Conservation (phyloP, 2,888 invertebrate genomes). For the Nephrotoma appendiculata region DNA sequence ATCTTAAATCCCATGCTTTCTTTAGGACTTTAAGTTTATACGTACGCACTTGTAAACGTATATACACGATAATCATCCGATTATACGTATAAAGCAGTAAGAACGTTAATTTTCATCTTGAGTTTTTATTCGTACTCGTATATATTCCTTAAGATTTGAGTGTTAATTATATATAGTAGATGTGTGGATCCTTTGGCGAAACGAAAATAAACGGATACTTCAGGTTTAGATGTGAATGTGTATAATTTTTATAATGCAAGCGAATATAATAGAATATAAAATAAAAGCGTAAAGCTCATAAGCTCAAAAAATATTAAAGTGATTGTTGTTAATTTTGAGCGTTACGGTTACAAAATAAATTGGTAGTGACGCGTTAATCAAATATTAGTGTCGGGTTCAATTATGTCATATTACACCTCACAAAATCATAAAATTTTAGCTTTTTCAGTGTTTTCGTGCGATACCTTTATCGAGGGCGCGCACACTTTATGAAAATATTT, state of each 20-base stretch:
- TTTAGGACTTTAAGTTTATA: neutral
- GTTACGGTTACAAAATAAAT: neutral
- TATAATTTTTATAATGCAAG: neutral
- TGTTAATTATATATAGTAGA: neutral
- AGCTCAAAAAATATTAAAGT: neutral
- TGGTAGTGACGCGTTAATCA: neutral
- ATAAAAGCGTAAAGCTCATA: neutral
- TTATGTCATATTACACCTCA: neutral
- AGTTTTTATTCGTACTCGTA: neutral
- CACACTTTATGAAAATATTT: neutral
- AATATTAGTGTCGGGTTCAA: neutral
- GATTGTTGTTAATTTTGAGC: too few species aligned
- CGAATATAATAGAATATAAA: neutral
- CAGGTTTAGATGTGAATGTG: neutral
- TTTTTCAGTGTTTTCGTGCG: neutral
- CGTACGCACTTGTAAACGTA: neutral
- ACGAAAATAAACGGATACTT: neutral
- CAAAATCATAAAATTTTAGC: neutral
- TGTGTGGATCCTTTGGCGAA: neutral
- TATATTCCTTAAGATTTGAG: neutral
- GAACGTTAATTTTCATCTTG: neutral
- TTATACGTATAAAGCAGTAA: neutral
- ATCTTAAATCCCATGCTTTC: neutral
- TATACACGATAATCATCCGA: neutral
- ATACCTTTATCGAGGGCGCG: neutral